Percentiles rank a stretch among this genome's conserved stretches.
Conservation (phyloP, 2,888 invertebrate species). For the Drosophila emarginata region DNA sequence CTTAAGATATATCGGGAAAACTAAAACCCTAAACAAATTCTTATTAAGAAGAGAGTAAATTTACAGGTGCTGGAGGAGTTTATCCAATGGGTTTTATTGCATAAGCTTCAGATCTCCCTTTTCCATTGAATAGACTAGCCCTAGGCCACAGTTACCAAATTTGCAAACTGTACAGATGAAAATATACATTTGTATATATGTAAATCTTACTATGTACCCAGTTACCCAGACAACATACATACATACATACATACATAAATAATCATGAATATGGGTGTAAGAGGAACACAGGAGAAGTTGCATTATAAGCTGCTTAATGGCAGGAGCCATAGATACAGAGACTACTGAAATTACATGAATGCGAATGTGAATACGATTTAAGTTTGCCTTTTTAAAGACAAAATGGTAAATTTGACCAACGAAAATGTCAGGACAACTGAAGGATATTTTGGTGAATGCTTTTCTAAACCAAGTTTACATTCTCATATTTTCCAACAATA, state of each 20-base stretch:
- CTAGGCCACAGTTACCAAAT: constrained; percentile 11
- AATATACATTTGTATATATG: constrained; percentile 26
- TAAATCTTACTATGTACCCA: not conserved
- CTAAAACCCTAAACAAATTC: constrained; percentile 15
- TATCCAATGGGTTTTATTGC: not conserved
- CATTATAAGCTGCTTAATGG: constrained; percentile 10
- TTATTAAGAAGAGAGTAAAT: constrained; percentile 24
- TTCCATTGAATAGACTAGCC: not conserved
- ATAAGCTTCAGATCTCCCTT: no score
- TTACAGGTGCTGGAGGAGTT: not conserved
- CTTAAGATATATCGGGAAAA: not conserved
- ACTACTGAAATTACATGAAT: not conserved
- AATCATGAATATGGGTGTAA: constrained; percentile 46
- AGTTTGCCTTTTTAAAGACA: not conserved
- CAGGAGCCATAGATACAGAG: constrained; percentile 30
- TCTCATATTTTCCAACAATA: not conserved
- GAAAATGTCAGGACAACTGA: not conserved
- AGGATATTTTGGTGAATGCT: no score
- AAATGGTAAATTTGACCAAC: not conserved
- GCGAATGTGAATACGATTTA: not conserved
- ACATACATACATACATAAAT: constrained; percentile 60
- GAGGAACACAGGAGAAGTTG: constrained; percentile 1
- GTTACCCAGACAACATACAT: constrained; percentile 15
- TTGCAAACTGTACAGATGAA: constrained; percentile 33
- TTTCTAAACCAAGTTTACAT: not conserved